Evolutionary conservation across 2,888 invertebrate species (phyloP).

Genomic region (Dryocosmus kuriphilus): DNA sequence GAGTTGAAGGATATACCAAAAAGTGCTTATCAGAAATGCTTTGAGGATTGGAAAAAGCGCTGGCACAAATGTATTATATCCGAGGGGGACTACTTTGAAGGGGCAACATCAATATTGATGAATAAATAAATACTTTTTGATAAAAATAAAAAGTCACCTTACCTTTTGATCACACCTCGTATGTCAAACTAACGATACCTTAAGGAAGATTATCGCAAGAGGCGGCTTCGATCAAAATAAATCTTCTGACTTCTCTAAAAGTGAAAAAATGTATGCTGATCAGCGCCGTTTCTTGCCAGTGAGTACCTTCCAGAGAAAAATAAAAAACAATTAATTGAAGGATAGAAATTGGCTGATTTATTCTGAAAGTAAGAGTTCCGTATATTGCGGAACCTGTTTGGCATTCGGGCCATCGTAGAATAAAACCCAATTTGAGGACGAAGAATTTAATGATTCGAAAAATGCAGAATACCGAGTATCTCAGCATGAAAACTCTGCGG

Average conservation of each 20-base stretch:
- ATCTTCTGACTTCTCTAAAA: neutral
- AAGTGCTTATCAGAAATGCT: no score
- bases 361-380: no score
- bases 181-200: no score
- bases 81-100: no score
- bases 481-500: slow-evolving; percentile 3
- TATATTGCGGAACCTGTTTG: neutral
- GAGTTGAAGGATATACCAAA: no score
- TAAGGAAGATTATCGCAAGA: no score
- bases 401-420: neutral
- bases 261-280: neutral
- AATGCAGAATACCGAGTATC: slow-evolving; percentile 4
- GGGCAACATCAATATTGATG: neutral
- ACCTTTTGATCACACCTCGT: neutral
- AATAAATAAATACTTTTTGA: no score
- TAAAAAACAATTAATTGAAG: no score
- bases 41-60: no score
- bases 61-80: no score
- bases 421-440: slow-evolving; percentile 11
- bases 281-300: neutral
- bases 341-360: no score
- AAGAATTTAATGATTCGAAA: slow-evolving; percentile 38
- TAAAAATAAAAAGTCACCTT: no score
- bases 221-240: neutral
- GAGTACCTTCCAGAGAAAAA: neutral